These are phyloP conservation scores for Drosophila azteca DNA, from an alignment of 1,140 invertebrate genomes.

Conservation along the genomic window DNA sequence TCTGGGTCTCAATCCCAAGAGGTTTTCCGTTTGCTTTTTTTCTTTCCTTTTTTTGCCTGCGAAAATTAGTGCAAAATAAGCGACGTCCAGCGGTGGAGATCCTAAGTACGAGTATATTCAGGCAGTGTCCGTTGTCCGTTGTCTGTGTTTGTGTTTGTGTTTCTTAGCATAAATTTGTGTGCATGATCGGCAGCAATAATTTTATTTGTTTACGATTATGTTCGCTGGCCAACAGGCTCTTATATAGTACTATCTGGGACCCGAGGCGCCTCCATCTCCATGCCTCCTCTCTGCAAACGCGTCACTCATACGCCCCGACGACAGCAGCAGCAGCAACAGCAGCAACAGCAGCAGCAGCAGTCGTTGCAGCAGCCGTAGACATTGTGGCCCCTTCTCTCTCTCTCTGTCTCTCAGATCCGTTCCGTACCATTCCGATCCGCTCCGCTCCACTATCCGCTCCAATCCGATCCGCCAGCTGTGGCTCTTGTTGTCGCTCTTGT, in stretches of 20 bases:
- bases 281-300: slow-evolving; percentile 46
- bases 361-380: slow-evolving; percentile 38
- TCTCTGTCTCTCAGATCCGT: background rate
- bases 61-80: slow-evolving; percentile 77
- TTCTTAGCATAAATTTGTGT: slow-evolving; percentile 76
- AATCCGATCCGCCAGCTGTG: slow-evolving; percentile 17
- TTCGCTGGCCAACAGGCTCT: slow-evolving; percentile 75
- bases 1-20: slow-evolving; percentile 21
- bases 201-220: slow-evolving; percentile 83
- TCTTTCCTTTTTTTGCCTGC: slow-evolving; percentile 41
- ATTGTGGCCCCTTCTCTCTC: slow-evolving; percentile 48
- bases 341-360: background rate
- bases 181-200: slow-evolving; percentile 82
- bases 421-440: slow-evolving; percentile 8
- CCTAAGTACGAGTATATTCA: slow-evolving; percentile 6
- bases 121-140: background rate
- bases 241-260: slow-evolving; percentile 23
- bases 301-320: slow-evolving; percentile 82
- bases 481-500: slow-evolving; percentile 55
- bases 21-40: slow-evolving; percentile 10
- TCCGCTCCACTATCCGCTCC: background rate
- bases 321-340: slow-evolving; percentile 41
- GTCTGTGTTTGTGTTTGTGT: slow-evolving; percentile 34
- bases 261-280: slow-evolving; percentile 10
- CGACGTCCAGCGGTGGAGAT: slow-evolving; percentile 33